Evolutionary conservation across 2,113 vertebrate genomes (phyloP), one percentile per base, ranked within the genome.

Genomic region (Upupa epops): DNA sequence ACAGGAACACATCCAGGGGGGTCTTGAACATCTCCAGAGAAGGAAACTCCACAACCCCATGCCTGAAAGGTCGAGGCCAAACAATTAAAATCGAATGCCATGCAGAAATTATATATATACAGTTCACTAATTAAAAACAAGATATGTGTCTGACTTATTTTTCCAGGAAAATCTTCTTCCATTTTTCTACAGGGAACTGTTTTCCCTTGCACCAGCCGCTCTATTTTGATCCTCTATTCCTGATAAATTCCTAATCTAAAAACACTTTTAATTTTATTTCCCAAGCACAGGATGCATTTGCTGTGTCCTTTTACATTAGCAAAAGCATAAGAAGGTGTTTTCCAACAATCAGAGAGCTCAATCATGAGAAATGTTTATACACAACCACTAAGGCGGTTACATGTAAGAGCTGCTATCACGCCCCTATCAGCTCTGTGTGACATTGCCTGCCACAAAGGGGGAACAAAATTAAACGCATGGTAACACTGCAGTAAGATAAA

Each of bases 401-500:
- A 91, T 94, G 49, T 66, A 71, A 96, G 77, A 66, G 85, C n/a
- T 94, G n/a, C 26, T 88, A 95, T 89, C 90, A 11, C 45, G 52
- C 37, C 16, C 9, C 6, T 95, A 91, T 93, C 96, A 91, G 78
- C 58, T 86, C 60, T 54, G 76, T 87, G 80, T 91, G 87, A 90
- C 80, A 85, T 54, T 96, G 81, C 86, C 40, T 92, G 54, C 82
- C 70, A 95, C 88, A 93, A 93, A 83, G 73, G n/a, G 65, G 40
- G 64, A 34, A 90, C 96, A 86, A 95, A 92, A 77, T 37, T 52
- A 71, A 63, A 70, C 72, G 64, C 74, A 89, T 60, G 56, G 89
- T 94, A 95, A 95, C 74, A 90, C 4, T 92, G 34, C 76, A 89
- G 40, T 73, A 81, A 94, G 93, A 95, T 95, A 91, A 96, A 92